Base-by-base conservation (phyloP, 2,888 invertebrate species). In the Phyllotreta cruciferae region DNA sequence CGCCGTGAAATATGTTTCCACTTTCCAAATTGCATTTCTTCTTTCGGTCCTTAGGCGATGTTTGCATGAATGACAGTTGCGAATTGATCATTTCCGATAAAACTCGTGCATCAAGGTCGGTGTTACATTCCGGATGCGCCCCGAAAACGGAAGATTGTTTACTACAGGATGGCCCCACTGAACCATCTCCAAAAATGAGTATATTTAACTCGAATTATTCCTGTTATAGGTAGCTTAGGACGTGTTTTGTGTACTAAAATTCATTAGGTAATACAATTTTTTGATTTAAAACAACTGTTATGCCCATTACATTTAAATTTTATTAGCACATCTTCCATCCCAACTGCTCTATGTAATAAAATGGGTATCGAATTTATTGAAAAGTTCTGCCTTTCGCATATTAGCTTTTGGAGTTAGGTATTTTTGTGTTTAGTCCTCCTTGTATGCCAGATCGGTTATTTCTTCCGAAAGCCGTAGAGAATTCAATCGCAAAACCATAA, bases 61-160 rank as follows among this genome's bases (percentile, higher is more conserved):
- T 58, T 58, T 58, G 50, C 58, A 58, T 58, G 41, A 39, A 58
- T 50, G 58, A 58, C 58, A 58, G 35, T 58, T 50, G 50, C 50
- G 58, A 49, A 58, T 58, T 58, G 58, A 58, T 58, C 58, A 58
- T 58, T 50, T 58, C 42, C 58, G 50, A 50, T 50, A 34, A 58
- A 50, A 58, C 24, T 50, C 42, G 8, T 36, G 44, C 37, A 36
- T 36, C 14, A 56, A 44, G 36, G 44, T 45, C 35, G 35, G 44
- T 11, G 35, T 44, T 45, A 45, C 44, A 44, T 45, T 14, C 45
- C 42, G 14, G 44, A 45, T 37, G 45, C 37, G 35, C 37, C n/a
- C n/a, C 45, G 11, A 44, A 36, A 42, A 45, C n/a, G 14, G 44
- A 1, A 35, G n/a, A 11, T 8, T n/a, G 34, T 49, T 11, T 35